Evolutionary conservation across 2,113 vertebrate species (phyloP), one percentile per base, ranked within the genome.

Genomic region (Misgurnus anguillicaudatus): DNA sequence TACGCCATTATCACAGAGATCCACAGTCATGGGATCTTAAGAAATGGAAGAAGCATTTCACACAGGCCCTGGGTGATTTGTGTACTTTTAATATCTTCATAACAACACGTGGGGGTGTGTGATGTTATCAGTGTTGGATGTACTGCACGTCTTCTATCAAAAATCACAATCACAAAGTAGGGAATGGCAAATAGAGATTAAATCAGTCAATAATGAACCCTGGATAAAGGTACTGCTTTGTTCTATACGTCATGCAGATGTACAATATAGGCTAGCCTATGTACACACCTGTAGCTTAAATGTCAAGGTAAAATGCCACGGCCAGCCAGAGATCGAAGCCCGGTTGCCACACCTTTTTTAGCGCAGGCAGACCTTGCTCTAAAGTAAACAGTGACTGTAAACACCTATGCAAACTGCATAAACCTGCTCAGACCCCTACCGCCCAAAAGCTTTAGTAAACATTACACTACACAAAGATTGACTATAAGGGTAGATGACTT

Each of bases 301-400:
- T 76, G 31, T 64, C 42, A 83, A 77, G 60, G 9, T 47, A 80
- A 67, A 45, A 36, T 31, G n/a, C 68, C 62, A 39, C 16, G 64
- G 73, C 60, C 14, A 14, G 51, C 31, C 16, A 36, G n/a, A 38
- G 63, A 47, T 64, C 4, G 45, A 11, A 21, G 14, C 45, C 48
- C 9, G 39, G 58, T 31, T 63, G 63, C 62, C 79, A 79, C 80
- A 81, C 83, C 80, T 84, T 71, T 57, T 17, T 66, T 36, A 74
- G 60, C 45, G 79, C 38, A 55, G 58, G 31, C 10, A 51, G 73
- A 64, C 57, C 58, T 61, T n/a, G 58, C 19, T 36, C 13, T 45
- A 64, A 71, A 75, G 79, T 84, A 70, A 79, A 82, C 76, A 84
- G 45, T 39, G 31, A 70, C 58, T 36, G 71, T 82, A 82, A 79